phyloP scores from a whole-genome alignment of 1,140 invertebrate genomes.

The Bombus turneri region DNA sequence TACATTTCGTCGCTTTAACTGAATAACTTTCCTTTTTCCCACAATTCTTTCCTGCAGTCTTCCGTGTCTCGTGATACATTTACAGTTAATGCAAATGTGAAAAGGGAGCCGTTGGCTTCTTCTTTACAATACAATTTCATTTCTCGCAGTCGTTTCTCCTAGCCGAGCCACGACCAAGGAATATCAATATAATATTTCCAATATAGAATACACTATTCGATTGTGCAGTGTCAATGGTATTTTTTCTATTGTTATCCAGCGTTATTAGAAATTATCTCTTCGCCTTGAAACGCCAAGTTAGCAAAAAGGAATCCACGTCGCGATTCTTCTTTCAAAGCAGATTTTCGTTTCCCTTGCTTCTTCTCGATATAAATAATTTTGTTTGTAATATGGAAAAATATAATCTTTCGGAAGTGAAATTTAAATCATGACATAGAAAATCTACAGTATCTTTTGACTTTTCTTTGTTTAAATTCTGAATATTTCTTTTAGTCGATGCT shows the following conservation, averaged over 20 bases:
- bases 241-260: neutral
- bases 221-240: neutral
- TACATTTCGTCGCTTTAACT: constrained; percentile 38
- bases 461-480: neutral
- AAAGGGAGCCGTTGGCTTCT: constrained; percentile 45
- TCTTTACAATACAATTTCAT: constrained; percentile 56
- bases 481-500: neutral
- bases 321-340: neutral
- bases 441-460: neutral
- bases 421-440: neutral
- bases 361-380: neutral
- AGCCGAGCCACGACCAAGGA: neutral
- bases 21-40: constrained; percentile 52
- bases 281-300: neutral
- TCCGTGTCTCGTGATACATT: constrained; percentile 52
- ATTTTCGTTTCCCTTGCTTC: neutral
- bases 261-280: constrained; percentile 12
- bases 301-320: no score
- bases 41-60: constrained; percentile 48
- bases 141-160: constrained; percentile 33
- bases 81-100: constrained; percentile 61
- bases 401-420: neutral
- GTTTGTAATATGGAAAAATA: neutral
- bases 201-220: constrained; percentile 5
- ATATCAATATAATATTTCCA: constrained; percentile 28